phyloP scores from a whole-genome alignment of 1,140 invertebrate species.

The Drosophila seguyi region DNA sequence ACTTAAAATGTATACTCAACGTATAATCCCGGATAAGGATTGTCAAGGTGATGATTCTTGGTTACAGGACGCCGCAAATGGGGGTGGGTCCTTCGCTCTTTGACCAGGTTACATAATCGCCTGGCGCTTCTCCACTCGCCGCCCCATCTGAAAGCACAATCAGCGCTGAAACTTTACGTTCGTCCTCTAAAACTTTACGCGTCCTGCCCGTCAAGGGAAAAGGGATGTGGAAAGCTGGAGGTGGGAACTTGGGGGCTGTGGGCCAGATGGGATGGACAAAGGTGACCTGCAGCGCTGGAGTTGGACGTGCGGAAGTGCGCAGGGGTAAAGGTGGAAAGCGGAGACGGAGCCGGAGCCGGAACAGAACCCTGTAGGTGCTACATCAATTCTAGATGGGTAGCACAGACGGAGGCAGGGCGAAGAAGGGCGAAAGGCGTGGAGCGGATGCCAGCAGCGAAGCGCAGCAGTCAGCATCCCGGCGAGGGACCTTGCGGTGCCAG shows the following conservation, averaged over 20 bases:
- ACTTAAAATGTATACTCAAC: conserved; percentile 2
- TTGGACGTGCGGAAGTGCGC: conserved; percentile 56
- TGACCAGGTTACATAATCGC: conserved; percentile 59
- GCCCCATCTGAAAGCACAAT: conserved; percentile 50
- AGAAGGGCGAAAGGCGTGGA: conserved; percentile 19
- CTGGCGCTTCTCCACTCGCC: conserved; percentile 22
- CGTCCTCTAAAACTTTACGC: conserved; percentile 77
- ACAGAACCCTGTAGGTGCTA: conserved; percentile 68
- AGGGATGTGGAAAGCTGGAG: conserved; percentile 8
- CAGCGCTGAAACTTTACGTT: conserved; percentile 75
- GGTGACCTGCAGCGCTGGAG: conserved; percentile 66
- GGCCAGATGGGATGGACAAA: conserved; percentile 31
- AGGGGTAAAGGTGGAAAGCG: conserved; percentile 1
- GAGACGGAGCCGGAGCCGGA: conserved; percentile 13
- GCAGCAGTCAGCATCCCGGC: conserved; percentile 49
- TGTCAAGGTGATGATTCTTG: conserved; percentile 12
- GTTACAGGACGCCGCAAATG: background rate
- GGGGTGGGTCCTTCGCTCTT: conserved; percentile 9
- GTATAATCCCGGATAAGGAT: conserved; percentile 11
- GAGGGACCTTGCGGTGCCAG: conserved; percentile 51
- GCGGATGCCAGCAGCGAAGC: conserved; percentile 33
- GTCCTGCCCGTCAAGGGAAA: conserved; percentile 37
- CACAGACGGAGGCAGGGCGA: conserved; percentile 29
- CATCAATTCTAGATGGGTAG: conserved; percentile 78
- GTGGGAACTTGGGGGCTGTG: conserved; percentile 13